Conservation (phyloP, 2,888 invertebrate genomes). For the Phaedon cochleariae region DNA sequence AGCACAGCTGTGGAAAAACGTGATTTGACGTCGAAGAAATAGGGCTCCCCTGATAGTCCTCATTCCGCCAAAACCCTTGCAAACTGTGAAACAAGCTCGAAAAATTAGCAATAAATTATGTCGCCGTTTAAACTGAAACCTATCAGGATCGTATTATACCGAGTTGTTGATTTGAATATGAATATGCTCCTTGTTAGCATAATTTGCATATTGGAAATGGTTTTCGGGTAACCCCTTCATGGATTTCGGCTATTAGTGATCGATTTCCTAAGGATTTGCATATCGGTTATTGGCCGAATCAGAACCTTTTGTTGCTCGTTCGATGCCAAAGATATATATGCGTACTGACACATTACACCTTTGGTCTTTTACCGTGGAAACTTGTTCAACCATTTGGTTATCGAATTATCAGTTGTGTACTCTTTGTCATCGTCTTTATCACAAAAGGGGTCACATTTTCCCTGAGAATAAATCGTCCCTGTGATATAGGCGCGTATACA, state of each 20-base stretch:
- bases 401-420: constrained; percentile 4
- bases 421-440: not conserved
- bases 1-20: not conserved
- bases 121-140: constrained; percentile 39
- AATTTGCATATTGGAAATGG: constrained; percentile 46
- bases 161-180: constrained; percentile 50
- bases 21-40: not conserved
- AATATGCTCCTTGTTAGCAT: constrained; percentile 50
- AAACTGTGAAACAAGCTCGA: constrained; percentile 30
- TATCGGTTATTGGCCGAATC: constrained; percentile 36
- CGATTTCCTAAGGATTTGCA: constrained; percentile 40
- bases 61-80: not conserved
- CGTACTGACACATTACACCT: constrained; percentile 3
- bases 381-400: constrained; percentile 1
- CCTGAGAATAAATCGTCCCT: too few species aligned
- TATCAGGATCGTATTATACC: constrained; percentile 38
- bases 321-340: constrained; percentile 14
- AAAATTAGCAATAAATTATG: constrained; percentile 46
- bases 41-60: not conserved
- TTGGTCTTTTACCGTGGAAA: constrained; percentile 7
- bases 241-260: constrained; percentile 38
- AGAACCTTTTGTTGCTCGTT: constrained; percentile 24
- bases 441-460: not conserved
- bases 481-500: too few species aligned
- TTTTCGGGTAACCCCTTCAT: constrained; percentile 42